Percentiles rank a stretch among this genome's conserved stretches.
These are phyloP conservation scores for Sphinx pinastri DNA, from an alignment of 2,888 invertebrate genomes.

Conservation along the genomic window DNA sequence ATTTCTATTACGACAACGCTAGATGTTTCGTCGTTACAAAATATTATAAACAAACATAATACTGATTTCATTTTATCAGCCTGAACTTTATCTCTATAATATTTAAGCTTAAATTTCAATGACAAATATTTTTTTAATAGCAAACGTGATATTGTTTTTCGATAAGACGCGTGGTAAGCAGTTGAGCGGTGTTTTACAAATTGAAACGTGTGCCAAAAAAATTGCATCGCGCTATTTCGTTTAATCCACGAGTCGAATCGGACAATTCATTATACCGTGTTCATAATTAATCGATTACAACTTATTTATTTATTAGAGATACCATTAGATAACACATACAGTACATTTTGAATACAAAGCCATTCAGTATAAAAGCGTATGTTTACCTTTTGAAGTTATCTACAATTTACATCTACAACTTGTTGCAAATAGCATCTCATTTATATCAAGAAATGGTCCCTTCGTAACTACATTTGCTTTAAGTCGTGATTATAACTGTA, in stretches of 20 bases:
- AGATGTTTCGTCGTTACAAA: conserved; percentile 3
- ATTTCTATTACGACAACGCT: conserved; percentile 3
- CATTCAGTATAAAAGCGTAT: too few relatives aligned
- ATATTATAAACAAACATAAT: background rate
- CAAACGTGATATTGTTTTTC: conserved; percentile 33
- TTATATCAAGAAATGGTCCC: background rate
- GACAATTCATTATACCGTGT: background rate
- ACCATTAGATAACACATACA: too few relatives aligned
- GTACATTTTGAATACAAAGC: too few relatives aligned
- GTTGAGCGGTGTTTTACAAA: conserved; percentile 48
- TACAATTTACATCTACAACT: too few relatives aligned
- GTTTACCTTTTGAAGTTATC: too few relatives aligned
- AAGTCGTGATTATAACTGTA: too few relatives aligned
- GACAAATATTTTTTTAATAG: conserved; percentile 28
- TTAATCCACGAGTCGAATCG: background rate
- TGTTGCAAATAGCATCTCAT: too few relatives aligned
- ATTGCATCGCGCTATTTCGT: conserved; percentile 35
- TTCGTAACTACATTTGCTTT: background rate
- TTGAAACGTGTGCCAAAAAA: conserved; percentile 56
- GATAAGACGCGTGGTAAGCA: conserved; percentile 45
- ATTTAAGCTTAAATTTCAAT: conserved; percentile 42
- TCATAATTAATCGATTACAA: too few relatives aligned
- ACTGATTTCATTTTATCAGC: background rate
- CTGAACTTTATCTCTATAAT: conserved; percentile 24
- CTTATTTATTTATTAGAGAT: too few relatives aligned